Percentiles rank a stretch among this genome's conserved stretches.
Evolutionary conservation across 2,113 vertebrate species (phyloP).

Genomic region (Crocuta crocuta): DNA sequence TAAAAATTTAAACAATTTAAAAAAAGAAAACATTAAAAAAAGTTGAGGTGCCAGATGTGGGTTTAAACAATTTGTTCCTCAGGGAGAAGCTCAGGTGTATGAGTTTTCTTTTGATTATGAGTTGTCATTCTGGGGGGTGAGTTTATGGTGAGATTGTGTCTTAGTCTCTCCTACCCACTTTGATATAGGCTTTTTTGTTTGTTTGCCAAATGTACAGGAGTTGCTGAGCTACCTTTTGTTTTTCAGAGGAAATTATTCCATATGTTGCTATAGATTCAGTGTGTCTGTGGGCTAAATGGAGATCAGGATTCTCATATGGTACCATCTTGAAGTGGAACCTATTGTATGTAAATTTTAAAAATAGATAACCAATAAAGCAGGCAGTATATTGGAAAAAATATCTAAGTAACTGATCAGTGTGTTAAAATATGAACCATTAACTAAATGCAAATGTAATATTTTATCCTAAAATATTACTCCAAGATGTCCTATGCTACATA

Average conservation of each 20-base stretch:
- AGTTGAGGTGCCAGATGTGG: neutral
- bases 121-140: neutral
- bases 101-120: neutral
- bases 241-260: neutral
- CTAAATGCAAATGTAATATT: neutral
- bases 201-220: neutral
- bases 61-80: neutral
- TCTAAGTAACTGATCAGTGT: neutral
- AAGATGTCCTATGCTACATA: neutral
- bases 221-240: neutral
- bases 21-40: too few species aligned
- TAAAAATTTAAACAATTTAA: too few species aligned
- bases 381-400: neutral
- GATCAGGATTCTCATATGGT: neutral
- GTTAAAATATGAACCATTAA: neutral
- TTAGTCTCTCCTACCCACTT: neutral
- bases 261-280: neutral
- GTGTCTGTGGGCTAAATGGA: too few species aligned
- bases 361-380: neutral
- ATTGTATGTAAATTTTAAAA: neutral
- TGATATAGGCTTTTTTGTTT: neutral
- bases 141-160: neutral
- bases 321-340: neutral
- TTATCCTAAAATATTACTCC: neutral
- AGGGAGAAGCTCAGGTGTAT: neutral